Evolutionary conservation across 2,888 invertebrate species (phyloP).

Genomic region (Drosophila macrothrix): DNA sequence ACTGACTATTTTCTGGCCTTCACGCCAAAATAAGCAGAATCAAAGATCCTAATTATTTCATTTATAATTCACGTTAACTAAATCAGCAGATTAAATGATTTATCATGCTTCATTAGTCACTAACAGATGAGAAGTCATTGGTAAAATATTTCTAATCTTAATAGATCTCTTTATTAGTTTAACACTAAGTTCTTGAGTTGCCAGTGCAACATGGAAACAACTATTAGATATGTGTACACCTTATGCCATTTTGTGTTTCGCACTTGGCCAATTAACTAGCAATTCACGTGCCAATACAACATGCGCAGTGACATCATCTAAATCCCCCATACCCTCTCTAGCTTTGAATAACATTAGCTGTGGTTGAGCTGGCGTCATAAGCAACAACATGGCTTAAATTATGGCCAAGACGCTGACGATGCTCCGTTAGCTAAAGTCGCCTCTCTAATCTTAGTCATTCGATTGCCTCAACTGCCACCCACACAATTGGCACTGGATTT

Average conservation of each 20-base stretch:
- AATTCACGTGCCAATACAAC: constrained; percentile 62
- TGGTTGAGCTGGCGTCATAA: constrained; percentile 9
- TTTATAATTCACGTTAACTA: neutral
- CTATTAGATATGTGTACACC: constrained; percentile 39
- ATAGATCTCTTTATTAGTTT: neutral
- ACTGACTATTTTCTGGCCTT: neutral
- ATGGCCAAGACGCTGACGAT: constrained; percentile 24
- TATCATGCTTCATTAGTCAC: neutral
- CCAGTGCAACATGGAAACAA: constrained; percentile 27
- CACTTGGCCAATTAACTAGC: constrained; percentile 61
- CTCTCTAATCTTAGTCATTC: neutral
- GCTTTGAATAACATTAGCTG: constrained; percentile 28
- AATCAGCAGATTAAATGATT: neutral
- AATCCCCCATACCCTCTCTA: neutral
- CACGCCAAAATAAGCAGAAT: neutral
- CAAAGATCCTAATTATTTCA: neutral
- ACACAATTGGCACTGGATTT: constrained; percentile 15
- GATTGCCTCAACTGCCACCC: constrained; percentile 25
- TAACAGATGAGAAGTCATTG: neutral
- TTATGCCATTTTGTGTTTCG: constrained; percentile 43
- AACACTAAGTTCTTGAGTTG: constrained; percentile 14
- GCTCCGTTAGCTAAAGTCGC: constrained; percentile 27
- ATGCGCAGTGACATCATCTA: constrained; percentile 63
- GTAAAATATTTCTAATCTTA: neutral
- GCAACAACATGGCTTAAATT: constrained; percentile 13